Evolutionary conservation across 2,888 invertebrate genomes (phyloP).

Genomic region (Bellardia bayeri): DNA sequence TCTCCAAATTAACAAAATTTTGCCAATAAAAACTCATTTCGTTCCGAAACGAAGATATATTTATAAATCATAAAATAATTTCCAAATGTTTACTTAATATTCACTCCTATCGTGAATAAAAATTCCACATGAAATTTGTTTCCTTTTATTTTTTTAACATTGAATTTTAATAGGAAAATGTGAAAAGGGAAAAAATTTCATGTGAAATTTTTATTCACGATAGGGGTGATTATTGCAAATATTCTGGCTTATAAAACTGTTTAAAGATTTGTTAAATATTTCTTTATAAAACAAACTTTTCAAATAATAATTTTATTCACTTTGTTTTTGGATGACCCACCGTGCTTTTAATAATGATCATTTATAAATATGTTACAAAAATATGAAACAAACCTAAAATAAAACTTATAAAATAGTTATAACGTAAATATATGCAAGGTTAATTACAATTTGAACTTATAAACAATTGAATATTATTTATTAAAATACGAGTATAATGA

Average conservation of each 20-base stretch:
- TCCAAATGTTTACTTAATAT: too few species aligned
- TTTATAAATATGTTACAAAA: background rate
- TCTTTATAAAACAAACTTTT: background rate
- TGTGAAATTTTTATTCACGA: too few species aligned
- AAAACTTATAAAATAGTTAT: background rate
- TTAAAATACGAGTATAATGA: background rate
- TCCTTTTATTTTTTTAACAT: too few species aligned
- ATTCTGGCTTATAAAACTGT: background rate
- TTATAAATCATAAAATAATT: too few species aligned
- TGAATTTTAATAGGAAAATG: too few species aligned
- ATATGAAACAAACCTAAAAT: background rate
- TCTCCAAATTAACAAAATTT: too few species aligned
- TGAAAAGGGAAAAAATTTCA: too few species aligned
- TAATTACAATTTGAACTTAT: slow-evolving; percentile 37
- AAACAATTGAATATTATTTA: background rate
- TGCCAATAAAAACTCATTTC: too few species aligned
- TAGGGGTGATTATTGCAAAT: too few species aligned
- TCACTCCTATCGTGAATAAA: too few species aligned
- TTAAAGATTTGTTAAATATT: background rate
- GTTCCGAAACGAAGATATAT: too few species aligned
- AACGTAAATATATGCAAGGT: background rate
- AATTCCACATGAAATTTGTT: too few species aligned
- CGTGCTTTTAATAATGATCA: background rate
- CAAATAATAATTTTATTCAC: background rate
- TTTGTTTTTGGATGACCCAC: slow-evolving; percentile 15